A percentile compares a stretch with the other conserved stretches of the same genome.
Conservation (phyloP, 1,140 invertebrate genomes). For the Meloidogyne exigua region DNA sequence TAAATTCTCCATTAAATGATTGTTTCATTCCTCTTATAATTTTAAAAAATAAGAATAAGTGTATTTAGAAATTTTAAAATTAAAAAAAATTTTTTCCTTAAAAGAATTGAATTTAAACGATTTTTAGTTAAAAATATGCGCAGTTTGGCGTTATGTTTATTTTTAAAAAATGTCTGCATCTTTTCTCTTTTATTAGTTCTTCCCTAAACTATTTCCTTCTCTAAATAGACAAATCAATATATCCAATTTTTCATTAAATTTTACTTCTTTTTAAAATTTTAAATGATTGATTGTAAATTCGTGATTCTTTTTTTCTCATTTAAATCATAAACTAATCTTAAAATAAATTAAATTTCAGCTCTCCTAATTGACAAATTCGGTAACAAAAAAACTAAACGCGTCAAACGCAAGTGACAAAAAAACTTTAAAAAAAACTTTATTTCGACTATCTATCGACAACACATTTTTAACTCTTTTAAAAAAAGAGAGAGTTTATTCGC, state of each 20-base stretch:
- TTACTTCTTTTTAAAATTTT: not conserved
- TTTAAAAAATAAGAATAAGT: too few species aligned
- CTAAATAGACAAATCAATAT: not conserved
- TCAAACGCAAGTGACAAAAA: not conserved
- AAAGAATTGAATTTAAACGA: too few species aligned
- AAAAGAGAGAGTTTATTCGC: not conserved
- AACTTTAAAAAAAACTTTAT: too few species aligned
- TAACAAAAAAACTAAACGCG: conserved; percentile 1
- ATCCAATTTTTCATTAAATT: not conserved
- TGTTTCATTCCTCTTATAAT: not conserved
- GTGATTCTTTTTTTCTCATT: not conserved
- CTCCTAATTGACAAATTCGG: not conserved
- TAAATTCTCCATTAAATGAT: not conserved
- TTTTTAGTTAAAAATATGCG: too few species aligned
- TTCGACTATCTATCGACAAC: not conserved
- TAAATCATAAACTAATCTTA: not conserved
- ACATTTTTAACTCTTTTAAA: not conserved
- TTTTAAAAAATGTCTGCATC: not conserved
- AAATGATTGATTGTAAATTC: not conserved
- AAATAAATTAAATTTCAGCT: not conserved
- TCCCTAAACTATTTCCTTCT: not conserved
- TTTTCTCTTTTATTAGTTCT: not conserved
- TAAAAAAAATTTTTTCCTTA: too few species aligned
- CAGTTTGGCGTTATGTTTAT: too few species aligned
- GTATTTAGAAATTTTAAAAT: too few species aligned